phyloP scores from a whole-genome alignment of 2,797 vertebrate species.

The Myiotriccus ornatus region DNA sequence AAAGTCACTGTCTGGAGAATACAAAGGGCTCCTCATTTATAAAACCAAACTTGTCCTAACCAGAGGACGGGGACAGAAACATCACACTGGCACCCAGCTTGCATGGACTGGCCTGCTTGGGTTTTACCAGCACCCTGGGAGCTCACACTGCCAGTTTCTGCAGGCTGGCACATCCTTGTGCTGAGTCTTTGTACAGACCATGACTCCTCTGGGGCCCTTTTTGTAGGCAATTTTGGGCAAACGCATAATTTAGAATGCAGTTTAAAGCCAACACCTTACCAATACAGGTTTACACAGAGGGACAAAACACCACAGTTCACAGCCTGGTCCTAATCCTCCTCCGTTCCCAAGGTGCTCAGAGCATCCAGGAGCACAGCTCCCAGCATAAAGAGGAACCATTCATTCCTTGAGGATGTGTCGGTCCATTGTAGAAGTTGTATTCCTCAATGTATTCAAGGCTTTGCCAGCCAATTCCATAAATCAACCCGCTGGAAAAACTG shows the following conservation, averaged over 20 bases:
- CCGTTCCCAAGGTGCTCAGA: neutral
- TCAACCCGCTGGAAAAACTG: neutral
- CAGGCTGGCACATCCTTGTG: neutral
- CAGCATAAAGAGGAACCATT: neutral
- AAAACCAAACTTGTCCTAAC: neutral
- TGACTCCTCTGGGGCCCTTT: neutral
- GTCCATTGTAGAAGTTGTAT: neutral
- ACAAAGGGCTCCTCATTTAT: neutral
- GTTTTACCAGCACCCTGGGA: neutral
- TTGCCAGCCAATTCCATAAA: neutral
- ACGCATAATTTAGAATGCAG: neutral
- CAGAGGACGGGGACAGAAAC: neutral
- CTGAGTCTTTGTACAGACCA: neutral
- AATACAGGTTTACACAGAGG: neutral
- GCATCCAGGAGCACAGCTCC: neutral
- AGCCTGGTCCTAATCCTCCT: neutral
- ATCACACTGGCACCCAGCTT: no score
- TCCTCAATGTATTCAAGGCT: neutral
- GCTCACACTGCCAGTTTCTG: neutral
- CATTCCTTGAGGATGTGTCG: neutral
- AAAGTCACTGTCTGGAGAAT: neutral
- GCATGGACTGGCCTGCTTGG: neutral
- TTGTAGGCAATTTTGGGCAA: neutral
- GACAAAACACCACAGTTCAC: neutral
- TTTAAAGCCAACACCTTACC: neutral